Evolutionary conservation across 2,113 vertebrate genomes (phyloP), one percentile per base, ranked within the genome.

Genomic region (Spheniscus mendiculus): DNA sequence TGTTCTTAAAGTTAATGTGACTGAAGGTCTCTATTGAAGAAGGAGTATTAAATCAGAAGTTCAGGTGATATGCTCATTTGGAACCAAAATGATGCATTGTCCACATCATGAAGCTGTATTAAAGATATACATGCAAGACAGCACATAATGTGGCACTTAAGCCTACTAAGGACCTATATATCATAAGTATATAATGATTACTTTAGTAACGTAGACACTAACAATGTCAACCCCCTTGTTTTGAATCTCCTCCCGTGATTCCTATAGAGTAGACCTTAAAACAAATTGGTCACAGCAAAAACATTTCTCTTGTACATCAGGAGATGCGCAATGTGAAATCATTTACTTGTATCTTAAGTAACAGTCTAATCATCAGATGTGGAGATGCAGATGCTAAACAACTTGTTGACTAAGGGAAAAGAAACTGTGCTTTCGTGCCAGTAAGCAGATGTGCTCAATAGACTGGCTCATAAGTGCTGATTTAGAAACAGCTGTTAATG

Each of bases 341-440:
- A 93, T 90, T 95, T 97, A 95, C 91, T 98, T 36, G 5, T 92
- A 96, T 95, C 98, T 94, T 98, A 98, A 98, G 98, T 94, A 99
- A 98, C 94, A 98, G 96, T 97, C 97, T 97, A 97, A 98, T 99
- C 98, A 98, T 98, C 99, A 98, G 93, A 98, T 93, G 94, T 97
- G 94, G 97, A 97, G 98, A 98, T 97, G 95, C 98, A 98, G 98
- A 99, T 98, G 98, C 59, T 96, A 95, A 92, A 45, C 87, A 95
- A 96, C 96, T 98, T 98, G 98, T 98, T 94, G 97, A 98, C 96
- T 98, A 98, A 98, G 97, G 96, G 97, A 97, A 98, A 98, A 96
- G 96, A 97, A 97, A 87, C 89, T 96, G 49, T 93, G 70, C 93
- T 96, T 96, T 98, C 97, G 98, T 97, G 96, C 96, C 98, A 89